These are phyloP conservation scores for Cephalopholis sonnerati DNA, from an alignment of 2,113 vertebrate species.

Conservation along the genomic window DNA sequence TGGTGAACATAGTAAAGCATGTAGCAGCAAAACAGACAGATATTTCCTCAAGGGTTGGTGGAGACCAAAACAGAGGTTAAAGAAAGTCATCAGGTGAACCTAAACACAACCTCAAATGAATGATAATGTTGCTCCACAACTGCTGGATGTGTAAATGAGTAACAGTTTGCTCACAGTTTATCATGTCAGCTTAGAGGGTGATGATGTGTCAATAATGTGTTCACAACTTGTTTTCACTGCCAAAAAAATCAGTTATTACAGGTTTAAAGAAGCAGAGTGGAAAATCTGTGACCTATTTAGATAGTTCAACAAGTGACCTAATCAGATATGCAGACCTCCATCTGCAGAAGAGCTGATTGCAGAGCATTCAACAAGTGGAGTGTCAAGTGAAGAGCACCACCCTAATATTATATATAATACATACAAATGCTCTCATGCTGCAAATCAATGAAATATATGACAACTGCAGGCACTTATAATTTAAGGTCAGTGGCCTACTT, in stretches of 20 bases:
- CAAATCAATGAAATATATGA: no score
- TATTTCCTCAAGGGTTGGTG: no score
- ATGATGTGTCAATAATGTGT: background rate
- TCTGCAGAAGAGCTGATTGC: background rate
- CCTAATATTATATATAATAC: background rate
- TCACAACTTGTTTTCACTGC: background rate
- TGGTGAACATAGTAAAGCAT: background rate
- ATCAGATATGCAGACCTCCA: background rate
- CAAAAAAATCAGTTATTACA: background rate
- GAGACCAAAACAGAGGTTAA: background rate
- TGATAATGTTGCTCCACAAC: background rate
- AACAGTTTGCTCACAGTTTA: background rate
- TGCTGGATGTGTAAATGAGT: background rate
- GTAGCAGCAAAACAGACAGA: background rate
- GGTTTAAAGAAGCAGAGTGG: background rate
- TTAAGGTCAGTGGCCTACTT: background rate
- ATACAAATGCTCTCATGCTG: no score
- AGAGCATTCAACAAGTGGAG: background rate
- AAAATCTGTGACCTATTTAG: background rate
- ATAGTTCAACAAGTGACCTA: background rate
- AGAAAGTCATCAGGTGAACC: background rate
- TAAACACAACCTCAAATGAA: background rate
- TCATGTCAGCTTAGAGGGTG: background rate
- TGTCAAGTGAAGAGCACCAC: background rate
- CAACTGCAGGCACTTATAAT: background rate